Evolutionary conservation across 1,140 invertebrate genomes (phyloP), one percentile per base, ranked within the genome.

Genomic region (Bombus impatiens): DNA sequence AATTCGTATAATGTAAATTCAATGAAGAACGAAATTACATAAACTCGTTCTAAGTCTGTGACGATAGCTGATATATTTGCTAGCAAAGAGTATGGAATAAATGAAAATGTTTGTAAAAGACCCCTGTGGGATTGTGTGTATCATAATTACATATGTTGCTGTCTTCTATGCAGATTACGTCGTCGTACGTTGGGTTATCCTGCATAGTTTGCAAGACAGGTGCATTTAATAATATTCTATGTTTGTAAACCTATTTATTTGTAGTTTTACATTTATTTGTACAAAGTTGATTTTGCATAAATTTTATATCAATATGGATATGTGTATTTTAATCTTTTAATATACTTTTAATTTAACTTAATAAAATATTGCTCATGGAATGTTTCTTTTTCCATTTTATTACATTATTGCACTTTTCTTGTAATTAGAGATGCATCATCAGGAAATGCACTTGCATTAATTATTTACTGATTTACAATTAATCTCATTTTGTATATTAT

Each of bases 101-200:
- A 79, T 68, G 92, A 94, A 92, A 87, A 95, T 95, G 93, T 96
- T 97, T 88, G 96, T 98, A 77, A 96, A 96, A 88, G 98, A 99
- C 96, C 98, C 98, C 62, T 99, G 98, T 94, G 98, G 98, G 87
- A 97, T 99, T 91, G 96, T 98, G 86, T 99, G 98, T 94, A 96
- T 98, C 85, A 94, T 98, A 78, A 96, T 98, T 85, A 98, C 98
- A 25, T 99, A 99, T 93, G 91, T 96, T 42, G 97, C 97, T 44
- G 96, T 99, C 65, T 96, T 98, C 89, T 99, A 99, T 94, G 98
- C 98, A 9, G 98, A 99, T 95, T 99, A 99, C 96, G 98, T 98
- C 70, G 97, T 99, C 22, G 96, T 98, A 78, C 95, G 97, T 94
- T 98, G 98, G 97, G 97, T 99, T 87, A 96, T 99, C 86, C 94